Conservation (phyloP, 2,113 vertebrate species). For the Paraplagusia blochii region DNA sequence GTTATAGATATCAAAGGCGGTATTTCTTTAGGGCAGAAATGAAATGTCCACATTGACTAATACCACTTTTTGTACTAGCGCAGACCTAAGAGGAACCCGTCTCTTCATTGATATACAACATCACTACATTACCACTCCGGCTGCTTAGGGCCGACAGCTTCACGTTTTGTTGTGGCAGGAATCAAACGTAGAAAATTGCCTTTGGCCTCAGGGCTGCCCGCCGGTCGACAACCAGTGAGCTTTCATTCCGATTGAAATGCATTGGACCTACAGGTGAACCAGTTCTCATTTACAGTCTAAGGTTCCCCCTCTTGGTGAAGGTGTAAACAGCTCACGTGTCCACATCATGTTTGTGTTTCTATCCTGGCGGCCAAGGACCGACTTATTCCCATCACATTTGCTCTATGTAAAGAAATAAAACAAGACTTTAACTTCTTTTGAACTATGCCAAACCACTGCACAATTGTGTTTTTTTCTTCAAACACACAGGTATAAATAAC, state of each 20-base stretch:
- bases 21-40: too few relatives aligned
- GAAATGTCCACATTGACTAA: too few relatives aligned
- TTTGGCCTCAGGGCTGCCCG: slow-evolving; percentile 64
- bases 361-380: slow-evolving; percentile 29
- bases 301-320: slow-evolving; percentile 44
- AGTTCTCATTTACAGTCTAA: slow-evolving; percentile 59
- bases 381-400: slow-evolving; percentile 24
- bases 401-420: slow-evolving; percentile 32
- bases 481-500: slow-evolving; percentile 18
- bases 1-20: too few relatives aligned
- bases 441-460: slow-evolving; percentile 51
- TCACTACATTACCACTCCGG: slow-evolving; percentile 27
- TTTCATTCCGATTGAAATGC: slow-evolving; percentile 62
- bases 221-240: slow-evolving; percentile 67
- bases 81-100: slow-evolving; percentile 23
- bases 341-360: slow-evolving; percentile 22
- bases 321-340: slow-evolving; percentile 45
- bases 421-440: slow-evolving; percentile 44
- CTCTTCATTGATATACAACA: slow-evolving; percentile 34
- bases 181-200: slow-evolving; percentile 63
- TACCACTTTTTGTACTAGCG: neutral
- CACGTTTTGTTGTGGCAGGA: slow-evolving; percentile 48
- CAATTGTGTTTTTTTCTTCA: slow-evolving; percentile 14
- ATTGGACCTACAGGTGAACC: slow-evolving; percentile 57
- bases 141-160: slow-evolving; percentile 38